Base-by-base conservation (phyloP, 2,797 vertebrate genomes). In the Hydrolagus colliei region DNA sequence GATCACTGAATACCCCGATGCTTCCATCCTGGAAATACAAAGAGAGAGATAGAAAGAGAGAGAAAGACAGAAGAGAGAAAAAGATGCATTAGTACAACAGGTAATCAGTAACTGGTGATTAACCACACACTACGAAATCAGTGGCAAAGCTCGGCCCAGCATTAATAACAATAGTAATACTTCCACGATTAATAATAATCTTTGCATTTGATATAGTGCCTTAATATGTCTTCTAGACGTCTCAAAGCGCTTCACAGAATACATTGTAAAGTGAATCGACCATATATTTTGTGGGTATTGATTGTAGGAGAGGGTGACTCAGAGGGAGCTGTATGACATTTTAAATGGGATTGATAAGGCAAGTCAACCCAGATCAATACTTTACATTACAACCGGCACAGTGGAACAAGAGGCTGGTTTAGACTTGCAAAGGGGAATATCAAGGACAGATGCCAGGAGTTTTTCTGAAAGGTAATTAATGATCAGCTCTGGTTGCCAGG, bases 11-110 rank as follows among this genome's bases (percentile, higher is more conserved):
- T 88, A 87, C 87, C 68, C 5, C 88, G 86, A 92, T 93, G 93
- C 92, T 91, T 94, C 93, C 94, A 18, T 94, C 96, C 96, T 97
- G 93, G 86, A 90, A 94, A 88, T 93, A 67, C 91, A 88, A 89
- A 76, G 90, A 84, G 86, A 86, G 52, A 41, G 80, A 90, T 88
- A 92, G 89, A 67, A 91, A 91, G 92, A 91, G 91, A 88, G 91
- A 91, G 91, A 88, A 91, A 87, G 87, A 90, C 89, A 90, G 91
- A 90, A 90, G 90, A 90, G 91, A 90, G 91, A 91, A 90, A 90
- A 92, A 89, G 92, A 90, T 90, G 93, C 92, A 93, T 91, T 92
- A 91, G 93, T 92, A 94, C 90, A 91, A 90, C 92, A 93, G 91
- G 91, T 93, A 91, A 92, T 90, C 35, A 68, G 65, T 20, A 41